A percentile compares a stretch with the other conserved stretches of the same genome.
Evolutionary conservation across 2,888 invertebrate genomes (phyloP).

Genomic region (Caenorhabditis wallacei): DNA sequence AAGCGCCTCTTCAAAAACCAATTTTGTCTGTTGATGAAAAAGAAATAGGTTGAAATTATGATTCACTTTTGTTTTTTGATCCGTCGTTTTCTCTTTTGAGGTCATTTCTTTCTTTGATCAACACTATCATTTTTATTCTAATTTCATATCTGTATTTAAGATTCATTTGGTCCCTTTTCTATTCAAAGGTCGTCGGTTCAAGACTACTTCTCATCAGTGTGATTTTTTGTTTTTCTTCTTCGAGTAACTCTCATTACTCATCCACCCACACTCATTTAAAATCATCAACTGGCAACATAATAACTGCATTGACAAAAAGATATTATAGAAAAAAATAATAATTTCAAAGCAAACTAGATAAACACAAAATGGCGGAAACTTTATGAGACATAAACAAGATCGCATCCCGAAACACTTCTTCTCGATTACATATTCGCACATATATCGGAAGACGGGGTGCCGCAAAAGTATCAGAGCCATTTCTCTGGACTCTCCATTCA

Average conservation of each 20-base stretch:
- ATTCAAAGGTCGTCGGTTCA: constrained; percentile 91
- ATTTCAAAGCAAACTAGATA: constrained; percentile 21
- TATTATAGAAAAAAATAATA: not conserved
- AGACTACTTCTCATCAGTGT: constrained; percentile 79
- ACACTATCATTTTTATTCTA: not conserved
- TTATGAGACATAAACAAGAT: constrained; percentile 48
- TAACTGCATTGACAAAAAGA: constrained; percentile 17
- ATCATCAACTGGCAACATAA: not conserved
- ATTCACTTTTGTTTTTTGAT: constrained; percentile 43
- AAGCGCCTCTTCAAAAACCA: constrained; percentile 57
- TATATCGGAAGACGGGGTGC: constrained; percentile 57
- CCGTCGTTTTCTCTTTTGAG: constrained; percentile 6
- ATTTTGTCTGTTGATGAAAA: constrained; percentile 53
- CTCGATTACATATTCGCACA: constrained; percentile 66
- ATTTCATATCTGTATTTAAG: too few relatives aligned
- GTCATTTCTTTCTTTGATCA: not conserved
- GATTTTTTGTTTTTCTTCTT: not conserved
- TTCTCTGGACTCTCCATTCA: constrained; percentile 15
- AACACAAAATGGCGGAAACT: constrained; percentile 38
- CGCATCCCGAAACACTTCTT: constrained; percentile 60
- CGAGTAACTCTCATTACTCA: not conserved
- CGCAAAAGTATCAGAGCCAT: constrained; percentile 62
- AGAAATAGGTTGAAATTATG: constrained; percentile 62
- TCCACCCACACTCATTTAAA: constrained; percentile 17
- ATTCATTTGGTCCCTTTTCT: too few relatives aligned